Evolutionary conservation across 2,113 vertebrate species (phyloP).

Genomic region (Philantomba maxwellii): DNA sequence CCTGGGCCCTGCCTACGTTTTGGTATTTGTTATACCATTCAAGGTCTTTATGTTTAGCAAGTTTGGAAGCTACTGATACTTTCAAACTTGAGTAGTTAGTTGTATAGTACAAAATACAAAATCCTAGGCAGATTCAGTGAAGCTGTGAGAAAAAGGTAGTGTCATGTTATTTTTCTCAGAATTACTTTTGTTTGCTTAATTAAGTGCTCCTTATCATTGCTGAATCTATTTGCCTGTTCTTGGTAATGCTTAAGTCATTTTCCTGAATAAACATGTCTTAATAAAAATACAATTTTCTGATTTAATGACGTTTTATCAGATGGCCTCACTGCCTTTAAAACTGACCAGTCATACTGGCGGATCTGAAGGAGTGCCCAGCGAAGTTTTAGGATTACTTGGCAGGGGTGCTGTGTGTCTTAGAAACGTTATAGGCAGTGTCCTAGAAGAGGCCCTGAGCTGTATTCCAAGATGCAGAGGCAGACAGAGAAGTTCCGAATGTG

Average conservation of each 20-base stretch:
- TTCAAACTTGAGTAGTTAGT: constrained; percentile 8
- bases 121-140: neutral
- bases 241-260: constrained; percentile 64
- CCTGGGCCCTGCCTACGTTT: neutral
- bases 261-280: constrained; percentile 75
- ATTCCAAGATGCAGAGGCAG: constrained; percentile 93
- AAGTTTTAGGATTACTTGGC: constrained; percentile 91
- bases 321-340: constrained; percentile 98
- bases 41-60: constrained; percentile 16
- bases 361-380: constrained; percentile 87
- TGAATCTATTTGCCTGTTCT: neutral
- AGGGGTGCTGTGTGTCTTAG: constrained; percentile 88
- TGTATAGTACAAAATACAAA: neutral
- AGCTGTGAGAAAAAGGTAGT: neutral
- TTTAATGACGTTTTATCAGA: constrained; percentile 86
- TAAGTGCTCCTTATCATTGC: neutral
- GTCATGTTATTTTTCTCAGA: constrained; percentile 23
- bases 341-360: constrained; percentile 88
- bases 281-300: constrained; percentile 75
- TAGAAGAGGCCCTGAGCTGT: constrained; percentile 95
- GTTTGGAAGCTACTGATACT: neutral
- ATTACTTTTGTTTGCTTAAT: constrained; percentile 38
- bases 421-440: constrained; percentile 90
- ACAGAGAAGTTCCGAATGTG: constrained; percentile 91
- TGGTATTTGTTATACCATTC: constrained; percentile 1